Evolutionary conservation across 2,113 vertebrate genomes (phyloP).

Genomic region (Gymnocephalus cernua): DNA sequence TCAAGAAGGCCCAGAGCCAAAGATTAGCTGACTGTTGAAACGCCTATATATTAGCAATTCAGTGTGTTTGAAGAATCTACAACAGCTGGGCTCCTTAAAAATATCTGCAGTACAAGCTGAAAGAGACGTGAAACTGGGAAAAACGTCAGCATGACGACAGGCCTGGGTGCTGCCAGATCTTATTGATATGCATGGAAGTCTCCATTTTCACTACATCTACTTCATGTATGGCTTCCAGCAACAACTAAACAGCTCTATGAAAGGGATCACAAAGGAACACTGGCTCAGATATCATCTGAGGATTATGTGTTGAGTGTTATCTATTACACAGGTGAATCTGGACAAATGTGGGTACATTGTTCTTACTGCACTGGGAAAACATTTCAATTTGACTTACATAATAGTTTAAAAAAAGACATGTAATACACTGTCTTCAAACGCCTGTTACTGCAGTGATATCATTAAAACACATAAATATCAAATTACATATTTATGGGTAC

Average conservation of each 20-base stretch:
- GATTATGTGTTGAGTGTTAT: constrained; percentile 1
- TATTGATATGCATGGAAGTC: background rate
- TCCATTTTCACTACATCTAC: constrained; percentile 15
- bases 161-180: constrained; percentile 14
- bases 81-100: constrained; percentile 43
- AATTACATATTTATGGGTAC: background rate
- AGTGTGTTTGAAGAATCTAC: constrained; percentile 73
- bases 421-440: background rate
- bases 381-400: background rate
- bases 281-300: background rate
- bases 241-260: background rate
- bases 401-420: background rate
- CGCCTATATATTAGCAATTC: constrained; percentile 39
- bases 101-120: constrained; percentile 31
- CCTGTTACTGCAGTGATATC: background rate
- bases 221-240: constrained; percentile 6
- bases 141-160: constrained; percentile 21
- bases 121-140: constrained; percentile 56
- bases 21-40: constrained; percentile 71
- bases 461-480: background rate
- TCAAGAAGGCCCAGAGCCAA: constrained; percentile 49
- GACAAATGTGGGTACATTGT: background rate
- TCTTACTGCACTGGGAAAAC: background rate
- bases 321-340: background rate
- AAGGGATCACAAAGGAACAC: constrained; percentile 23